A percentile compares a stretch with the other conserved stretches of the same genome.
phyloP scores from a whole-genome alignment of 2,797 vertebrate species.

The Arremon brunneinucha region DNA sequence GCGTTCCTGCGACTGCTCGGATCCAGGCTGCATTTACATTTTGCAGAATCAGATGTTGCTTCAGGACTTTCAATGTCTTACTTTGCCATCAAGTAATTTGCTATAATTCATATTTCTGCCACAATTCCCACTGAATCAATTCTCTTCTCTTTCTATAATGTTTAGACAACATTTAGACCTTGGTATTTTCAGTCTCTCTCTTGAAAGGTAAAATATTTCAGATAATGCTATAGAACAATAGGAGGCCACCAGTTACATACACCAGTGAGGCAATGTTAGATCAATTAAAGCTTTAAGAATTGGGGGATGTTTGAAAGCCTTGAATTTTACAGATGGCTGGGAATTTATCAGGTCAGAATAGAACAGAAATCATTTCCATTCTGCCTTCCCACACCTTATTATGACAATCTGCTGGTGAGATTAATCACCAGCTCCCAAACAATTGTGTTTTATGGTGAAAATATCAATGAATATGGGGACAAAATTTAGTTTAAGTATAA shows the following conservation, averaged over 20 bases:
- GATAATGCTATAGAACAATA: constrained; percentile 53
- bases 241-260: constrained; percentile 39
- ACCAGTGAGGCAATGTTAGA: background rate
- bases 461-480: background rate
- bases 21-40: constrained; percentile 22
- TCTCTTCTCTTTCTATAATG: background rate
- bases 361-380: background rate
- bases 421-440: constrained; percentile 19
- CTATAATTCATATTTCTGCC: constrained; percentile 31
- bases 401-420: background rate
- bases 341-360: background rate
- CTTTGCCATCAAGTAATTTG: constrained; percentile 26
- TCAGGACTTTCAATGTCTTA: background rate
- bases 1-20: constrained; percentile 5
- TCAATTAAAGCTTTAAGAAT: background rate
- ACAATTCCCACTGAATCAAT: background rate
- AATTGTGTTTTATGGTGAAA: background rate
- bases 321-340: background rate
- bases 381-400: background rate
- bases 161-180: background rate
- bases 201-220: constrained; percentile 12
- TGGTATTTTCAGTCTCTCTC: background rate
- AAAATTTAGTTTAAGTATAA: background rate
- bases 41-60: constrained; percentile 16
- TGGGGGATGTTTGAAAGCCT: background rate